These are phyloP conservation scores for Peromyscus aztecus DNA, from an alignment of 2,797 vertebrate species.

Conservation along the genomic window DNA sequence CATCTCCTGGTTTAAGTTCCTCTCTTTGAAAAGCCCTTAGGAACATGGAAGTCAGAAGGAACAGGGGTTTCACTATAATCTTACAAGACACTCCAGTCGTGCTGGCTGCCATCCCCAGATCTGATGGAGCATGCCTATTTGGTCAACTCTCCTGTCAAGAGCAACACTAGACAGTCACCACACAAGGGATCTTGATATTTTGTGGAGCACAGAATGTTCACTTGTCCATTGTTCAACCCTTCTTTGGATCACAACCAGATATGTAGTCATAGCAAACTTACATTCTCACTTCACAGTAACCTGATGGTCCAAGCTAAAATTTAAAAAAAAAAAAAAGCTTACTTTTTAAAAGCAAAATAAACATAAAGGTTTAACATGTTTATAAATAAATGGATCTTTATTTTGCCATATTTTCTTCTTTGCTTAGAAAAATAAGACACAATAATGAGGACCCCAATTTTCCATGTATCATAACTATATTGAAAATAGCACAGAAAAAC, in stretches of 20 bases:
- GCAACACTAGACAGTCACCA: neutral
- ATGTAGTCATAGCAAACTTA: neutral
- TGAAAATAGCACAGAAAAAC: constrained; percentile 63
- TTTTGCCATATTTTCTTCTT: constrained; percentile 73
- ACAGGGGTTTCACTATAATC: neutral
- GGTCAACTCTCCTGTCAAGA: neutral
- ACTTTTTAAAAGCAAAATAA: constrained; percentile 78
- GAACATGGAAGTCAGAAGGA: neutral
- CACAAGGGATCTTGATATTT: neutral
- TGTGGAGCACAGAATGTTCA: neutral
- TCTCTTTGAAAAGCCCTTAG: constrained; percentile 7
- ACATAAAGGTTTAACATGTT: constrained; percentile 74
- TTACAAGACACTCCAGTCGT: neutral
- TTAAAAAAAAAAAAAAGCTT: constrained; percentile 66
- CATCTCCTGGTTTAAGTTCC: neutral
- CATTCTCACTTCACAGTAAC: constrained; percentile 22
- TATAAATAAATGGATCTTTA: constrained; percentile 64
- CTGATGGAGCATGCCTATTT: neutral
- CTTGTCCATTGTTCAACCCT: neutral
- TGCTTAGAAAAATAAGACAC: constrained; percentile 44
- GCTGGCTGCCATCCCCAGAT: neutral
- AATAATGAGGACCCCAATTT: constrained; percentile 49
- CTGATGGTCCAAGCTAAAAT: constrained; percentile 66
- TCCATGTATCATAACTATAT: constrained; percentile 68
- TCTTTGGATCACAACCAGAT: neutral